A percentile compares a stretch with the other conserved stretches of the same genome.
Conservation (phyloP, 1,140 invertebrate species). For the Gryllus bimaculatus region DNA sequence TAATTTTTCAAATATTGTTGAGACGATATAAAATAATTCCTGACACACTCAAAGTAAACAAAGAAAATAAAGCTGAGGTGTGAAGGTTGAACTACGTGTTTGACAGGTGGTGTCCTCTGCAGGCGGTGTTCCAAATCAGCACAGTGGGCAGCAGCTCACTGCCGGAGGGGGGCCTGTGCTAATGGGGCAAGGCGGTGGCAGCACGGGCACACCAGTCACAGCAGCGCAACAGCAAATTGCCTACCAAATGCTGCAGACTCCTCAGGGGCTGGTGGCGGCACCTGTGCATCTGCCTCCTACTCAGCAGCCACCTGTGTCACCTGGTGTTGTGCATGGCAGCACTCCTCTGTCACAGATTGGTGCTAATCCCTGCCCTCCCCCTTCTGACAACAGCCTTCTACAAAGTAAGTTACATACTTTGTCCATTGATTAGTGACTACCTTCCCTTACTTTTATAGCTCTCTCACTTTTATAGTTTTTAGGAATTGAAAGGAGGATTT, state of each 20-base stretch:
- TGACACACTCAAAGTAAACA: too few relatives aligned
- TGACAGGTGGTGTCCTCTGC: slow-evolving; percentile 48
- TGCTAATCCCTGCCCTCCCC: slow-evolving; percentile 42
- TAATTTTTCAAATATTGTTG: too few relatives aligned
- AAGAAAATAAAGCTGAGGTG: not conserved
- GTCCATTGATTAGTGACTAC: too few relatives aligned
- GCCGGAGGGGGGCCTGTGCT: slow-evolving; percentile 13
- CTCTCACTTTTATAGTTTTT: too few relatives aligned
- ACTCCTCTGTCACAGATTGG: slow-evolving; percentile 81
- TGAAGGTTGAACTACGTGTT: slow-evolving; percentile 21
- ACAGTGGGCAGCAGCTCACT: slow-evolving; percentile 13
- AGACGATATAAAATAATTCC: too few relatives aligned
- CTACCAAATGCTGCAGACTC: slow-evolving; percentile 43
- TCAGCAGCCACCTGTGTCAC: slow-evolving; percentile 9
- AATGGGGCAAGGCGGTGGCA: slow-evolving; percentile 9
- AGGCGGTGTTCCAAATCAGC: slow-evolving; percentile 40
- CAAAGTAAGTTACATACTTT: slow-evolving; percentile 2
- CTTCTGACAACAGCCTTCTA: slow-evolving; percentile 21
- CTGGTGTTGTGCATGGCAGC: slow-evolving; percentile 57
- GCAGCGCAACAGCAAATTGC: slow-evolving; percentile 28
- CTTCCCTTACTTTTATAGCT: too few relatives aligned
- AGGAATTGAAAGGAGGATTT: too few relatives aligned
- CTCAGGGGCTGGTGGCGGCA: slow-evolving; percentile 43
- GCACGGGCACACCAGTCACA: not conserved
- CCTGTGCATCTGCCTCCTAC: slow-evolving; percentile 37